Conservation (phyloP, 2,797 vertebrate species). For the Cryptoprocta ferox region DNA sequence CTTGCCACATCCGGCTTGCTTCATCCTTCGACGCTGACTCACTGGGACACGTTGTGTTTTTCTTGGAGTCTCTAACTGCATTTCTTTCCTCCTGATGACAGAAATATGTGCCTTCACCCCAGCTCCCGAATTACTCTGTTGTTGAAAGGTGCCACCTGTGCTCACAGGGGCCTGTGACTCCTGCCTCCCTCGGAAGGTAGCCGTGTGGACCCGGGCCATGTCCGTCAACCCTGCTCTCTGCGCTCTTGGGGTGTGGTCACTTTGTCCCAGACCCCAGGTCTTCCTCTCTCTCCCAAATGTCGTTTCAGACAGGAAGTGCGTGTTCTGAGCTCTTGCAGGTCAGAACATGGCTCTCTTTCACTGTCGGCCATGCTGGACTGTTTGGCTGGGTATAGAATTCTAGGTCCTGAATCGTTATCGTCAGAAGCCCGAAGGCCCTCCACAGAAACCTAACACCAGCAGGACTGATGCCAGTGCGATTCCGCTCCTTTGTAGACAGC, state of each 20-base stretch:
- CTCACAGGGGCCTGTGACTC: rapidly evolving
- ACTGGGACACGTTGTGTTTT: not conserved
- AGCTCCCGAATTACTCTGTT: not conserved
- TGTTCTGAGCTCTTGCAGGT: not conserved
- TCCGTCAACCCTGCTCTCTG: rapidly evolving
- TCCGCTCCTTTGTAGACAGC: rapidly evolving
- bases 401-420: not conserved
- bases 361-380: not conserved
- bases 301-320: not conserved
- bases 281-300: not conserved
- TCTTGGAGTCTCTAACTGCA: not conserved
- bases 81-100: not conserved
- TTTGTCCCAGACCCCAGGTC: not conserved
- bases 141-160: not conserved
- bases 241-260: rapidly evolving
- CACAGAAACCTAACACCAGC: rapidly evolving
- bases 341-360: rapidly evolving
- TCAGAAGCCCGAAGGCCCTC: not conserved
- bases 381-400: not conserved
- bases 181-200: not conserved
- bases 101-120: not conserved
- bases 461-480: rapidly evolving
- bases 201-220: not conserved
- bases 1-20: not conserved
- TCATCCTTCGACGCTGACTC: not conserved